Evolutionary conservation across 2,113 vertebrate species (phyloP), one percentile per base, ranked within the genome.

Genomic region (Sciurus niger): DNA sequence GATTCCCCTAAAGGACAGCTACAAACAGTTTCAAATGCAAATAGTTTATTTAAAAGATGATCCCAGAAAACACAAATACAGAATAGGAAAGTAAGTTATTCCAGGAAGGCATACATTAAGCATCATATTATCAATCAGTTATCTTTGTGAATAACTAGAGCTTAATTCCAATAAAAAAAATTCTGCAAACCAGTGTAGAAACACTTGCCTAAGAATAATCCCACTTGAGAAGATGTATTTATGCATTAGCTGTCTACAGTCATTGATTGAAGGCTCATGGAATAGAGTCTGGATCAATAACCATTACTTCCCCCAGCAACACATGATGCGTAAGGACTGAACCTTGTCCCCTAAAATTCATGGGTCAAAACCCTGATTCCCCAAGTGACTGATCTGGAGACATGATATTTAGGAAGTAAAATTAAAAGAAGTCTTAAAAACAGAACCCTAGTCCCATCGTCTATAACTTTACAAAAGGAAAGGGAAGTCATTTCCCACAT

Each of bases 291-390:
- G 34, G 13, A 6, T 8, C 30, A 48, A 34, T 8, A 22, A 32
- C 67, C 46, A 73, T 46, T 55, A 53, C 32, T 93, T 90, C 12
- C 3, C 18, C 12, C 7, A n/a, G n/a, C 28, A 25, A 14, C 60
- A 11, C 0, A 37, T 5, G 3, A 32, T 63, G 10, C 20, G 28
- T 10, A n/a, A 34, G 4, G 10, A 51, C 6, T 18, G 10, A 60
- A 17, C 2, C 1, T 1, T n/a, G 16, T 48, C 28, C 22, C 8
- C 43, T 70, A 11, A 78, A 48, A 40, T 63, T 1, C 10, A 25
- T 2, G 34, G 40, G 6, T 73, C n/a, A 9, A 86, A 51, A 10
- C 0, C 17, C 13, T 67, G 74, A 55, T 14, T 22, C 20, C 22
- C 37, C 48, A 43, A 55, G n/a, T 76, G 17, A 65, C 8, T 53